Percentiles rank a stretch among this genome's conserved stretches.
Evolutionary conservation across 2,113 vertebrate species (phyloP).

Genomic region (Rana temporaria): DNA sequence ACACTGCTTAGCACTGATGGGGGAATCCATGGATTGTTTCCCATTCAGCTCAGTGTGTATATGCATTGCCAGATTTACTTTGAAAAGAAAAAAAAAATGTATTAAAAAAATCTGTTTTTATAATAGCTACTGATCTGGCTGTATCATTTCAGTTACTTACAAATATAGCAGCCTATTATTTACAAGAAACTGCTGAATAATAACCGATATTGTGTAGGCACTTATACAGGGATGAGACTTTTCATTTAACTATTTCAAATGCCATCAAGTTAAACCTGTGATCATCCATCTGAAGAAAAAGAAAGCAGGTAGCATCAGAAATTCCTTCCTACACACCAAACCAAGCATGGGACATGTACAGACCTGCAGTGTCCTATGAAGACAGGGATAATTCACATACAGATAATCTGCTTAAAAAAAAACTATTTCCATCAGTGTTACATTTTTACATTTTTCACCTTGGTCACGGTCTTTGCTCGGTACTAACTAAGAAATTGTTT

Average conservation of each 20-base stretch:
- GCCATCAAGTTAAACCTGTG: not conserved
- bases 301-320: constrained; percentile 1
- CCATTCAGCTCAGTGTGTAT: too few species aligned
- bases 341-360: constrained; percentile 13
- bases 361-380: constrained; percentile 10
- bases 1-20: too few species aligned
- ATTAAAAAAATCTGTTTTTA: too few species aligned
- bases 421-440: constrained; percentile 24
- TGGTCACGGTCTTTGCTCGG: constrained; percentile 7
- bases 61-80: too few species aligned
- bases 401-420: constrained; percentile 3
- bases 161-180: too few species aligned
- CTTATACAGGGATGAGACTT: not conserved
- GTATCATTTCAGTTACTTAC: too few species aligned
- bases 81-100: too few species aligned
- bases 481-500: constrained; percentile 25
- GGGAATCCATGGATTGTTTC: too few species aligned
- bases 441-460: constrained; percentile 24
- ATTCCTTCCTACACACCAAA: constrained; percentile 17
- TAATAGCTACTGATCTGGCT: too few species aligned
- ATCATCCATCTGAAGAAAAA: not conserved
- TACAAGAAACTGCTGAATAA: too few species aligned
- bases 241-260: not conserved
- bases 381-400: not conserved
- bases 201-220: not conserved